Conservation (phyloP, 2,113 vertebrate genomes). For the Nibea albiflora region DNA sequence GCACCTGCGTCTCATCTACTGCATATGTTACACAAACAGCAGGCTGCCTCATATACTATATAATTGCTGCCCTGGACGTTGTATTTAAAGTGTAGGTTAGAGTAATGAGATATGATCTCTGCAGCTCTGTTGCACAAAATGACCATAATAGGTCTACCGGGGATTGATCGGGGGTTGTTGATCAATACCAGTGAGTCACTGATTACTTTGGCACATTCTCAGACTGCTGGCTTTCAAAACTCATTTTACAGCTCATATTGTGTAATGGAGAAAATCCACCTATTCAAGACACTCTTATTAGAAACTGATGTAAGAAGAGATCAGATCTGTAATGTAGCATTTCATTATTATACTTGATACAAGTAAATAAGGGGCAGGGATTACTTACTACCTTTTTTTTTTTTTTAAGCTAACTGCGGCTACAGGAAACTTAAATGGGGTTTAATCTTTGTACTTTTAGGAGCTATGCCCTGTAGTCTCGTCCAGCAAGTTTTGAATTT, state of each 20-base stretch:
- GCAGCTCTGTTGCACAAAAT: slow-evolving; percentile 32
- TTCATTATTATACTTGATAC: background rate
- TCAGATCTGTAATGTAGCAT: slow-evolving; percentile 2
- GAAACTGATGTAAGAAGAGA: background rate
- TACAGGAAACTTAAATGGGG: slow-evolving; percentile 3
- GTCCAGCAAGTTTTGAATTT: slow-evolving; percentile 56
- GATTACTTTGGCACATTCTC: slow-evolving; percentile 43
- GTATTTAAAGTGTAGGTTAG: slow-evolving; percentile 25
- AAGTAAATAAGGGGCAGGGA: background rate
- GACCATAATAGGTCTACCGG: slow-evolving; percentile 16
- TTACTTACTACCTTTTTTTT: background rate
- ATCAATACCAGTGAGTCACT: slow-evolving; percentile 59
- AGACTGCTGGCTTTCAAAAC: slow-evolving; percentile 43
- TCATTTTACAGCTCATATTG: slow-evolving; percentile 44
- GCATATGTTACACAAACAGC: slow-evolving; percentile 37
- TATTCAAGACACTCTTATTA: background rate
- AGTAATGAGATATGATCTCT: slow-evolving; percentile 47
- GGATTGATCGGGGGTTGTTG: slow-evolving; percentile 38
- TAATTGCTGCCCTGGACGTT: slow-evolving; percentile 20
- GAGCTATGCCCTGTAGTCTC: slow-evolving; percentile 6
- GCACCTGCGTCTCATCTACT: slow-evolving; percentile 35
- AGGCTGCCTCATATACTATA: slow-evolving; percentile 29
- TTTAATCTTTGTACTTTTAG: slow-evolving; percentile 21
- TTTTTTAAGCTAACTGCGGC: background rate
- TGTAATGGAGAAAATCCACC: slow-evolving; percentile 17